Conservation (phyloP, 2,797 vertebrate species). For the Anguilla megastoma region DNA sequence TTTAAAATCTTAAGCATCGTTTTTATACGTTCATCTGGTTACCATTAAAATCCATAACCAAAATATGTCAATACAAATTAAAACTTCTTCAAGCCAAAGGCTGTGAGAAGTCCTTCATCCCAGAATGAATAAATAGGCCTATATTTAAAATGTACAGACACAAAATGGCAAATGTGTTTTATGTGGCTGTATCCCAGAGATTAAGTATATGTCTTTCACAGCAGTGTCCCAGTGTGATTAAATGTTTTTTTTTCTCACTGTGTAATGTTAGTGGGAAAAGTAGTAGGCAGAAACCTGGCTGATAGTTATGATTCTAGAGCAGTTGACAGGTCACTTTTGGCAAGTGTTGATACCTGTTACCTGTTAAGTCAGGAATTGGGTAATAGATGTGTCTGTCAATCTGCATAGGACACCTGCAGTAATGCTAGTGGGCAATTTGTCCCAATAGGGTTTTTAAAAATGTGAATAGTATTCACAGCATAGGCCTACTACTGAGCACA, state of each 20-base stretch:
- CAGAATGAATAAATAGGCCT: too few relatives aligned
- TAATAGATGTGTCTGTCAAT: not conserved
- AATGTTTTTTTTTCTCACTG: too few relatives aligned
- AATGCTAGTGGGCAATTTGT: not conserved
- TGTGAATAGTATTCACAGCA: not conserved
- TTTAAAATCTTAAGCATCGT: too few relatives aligned
- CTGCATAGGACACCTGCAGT: too few relatives aligned
- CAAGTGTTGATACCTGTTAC: not conserved
- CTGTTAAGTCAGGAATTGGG: not conserved
- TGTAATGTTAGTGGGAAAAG: too few relatives aligned
- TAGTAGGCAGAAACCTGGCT: not conserved
- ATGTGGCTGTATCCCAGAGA: not conserved
- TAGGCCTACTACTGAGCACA: not conserved
- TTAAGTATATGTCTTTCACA: not conserved
- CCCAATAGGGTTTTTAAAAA: not conserved
- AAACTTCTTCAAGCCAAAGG: too few relatives aligned
- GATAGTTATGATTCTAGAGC: too few relatives aligned
- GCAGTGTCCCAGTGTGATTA: not conserved
- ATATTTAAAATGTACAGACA: not conserved
- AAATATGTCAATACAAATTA: too few relatives aligned
- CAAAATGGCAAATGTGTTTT: not conserved
- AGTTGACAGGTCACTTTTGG: too few relatives aligned
- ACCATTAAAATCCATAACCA: too few relatives aligned
- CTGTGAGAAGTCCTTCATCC: too few relatives aligned
- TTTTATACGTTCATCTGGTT: too few relatives aligned